Base-by-base conservation (phyloP, 2,113 vertebrate species). In the Paradisaea rubra region DNA sequence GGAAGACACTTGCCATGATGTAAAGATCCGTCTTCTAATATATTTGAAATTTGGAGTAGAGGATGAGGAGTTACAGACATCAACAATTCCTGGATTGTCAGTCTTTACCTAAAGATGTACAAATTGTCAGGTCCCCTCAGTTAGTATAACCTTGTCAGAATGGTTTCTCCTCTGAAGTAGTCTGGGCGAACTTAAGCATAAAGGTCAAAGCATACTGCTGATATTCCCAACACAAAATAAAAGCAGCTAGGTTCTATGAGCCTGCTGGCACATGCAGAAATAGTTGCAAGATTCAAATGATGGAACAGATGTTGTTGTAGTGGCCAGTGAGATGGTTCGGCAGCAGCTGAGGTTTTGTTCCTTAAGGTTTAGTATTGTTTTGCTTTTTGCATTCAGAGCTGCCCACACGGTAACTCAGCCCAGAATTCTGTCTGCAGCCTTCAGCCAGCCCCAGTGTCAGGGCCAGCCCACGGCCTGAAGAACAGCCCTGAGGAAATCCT, bases 51-150 rank as follows among this genome's bases (percentile, higher is more conserved):
- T 39, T 33, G 21, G 15, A 65, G 4, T 13, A 74, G 24, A 79
- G 25, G 21, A 53, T 21, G 8, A 74, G 27, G 28, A 44, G 12
- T 44, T 79, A 60, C 13, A 81, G 56, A 63, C 10, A 12, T 8
- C 3, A 8, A 17, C 16, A 44, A 4, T 41, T 31, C 3, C 54
- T 28, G 3, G 31, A 64, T 66, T 47, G 10, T 45, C 5, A 53
- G 16, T 37, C 54, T 84, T 87, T 57, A 54, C 37, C 33, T 27
- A 23, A 73, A 22, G 12, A 53, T 50, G 15, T 83, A 53, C 7
- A 50, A 66, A 21, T 56, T 59, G 21, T 30, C 0, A 0, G 16
- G 6, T 59, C 30, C 16, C 11, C 16, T 60, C 4, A 15, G 2
- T 63, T 35, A 79, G 35, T 17, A 10, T 35, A 64, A 27, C 14